These are phyloP conservation scores for Lithophane leautieri DNA, from an alignment of 2,888 invertebrate genomes.

Conservation along the genomic window DNA sequence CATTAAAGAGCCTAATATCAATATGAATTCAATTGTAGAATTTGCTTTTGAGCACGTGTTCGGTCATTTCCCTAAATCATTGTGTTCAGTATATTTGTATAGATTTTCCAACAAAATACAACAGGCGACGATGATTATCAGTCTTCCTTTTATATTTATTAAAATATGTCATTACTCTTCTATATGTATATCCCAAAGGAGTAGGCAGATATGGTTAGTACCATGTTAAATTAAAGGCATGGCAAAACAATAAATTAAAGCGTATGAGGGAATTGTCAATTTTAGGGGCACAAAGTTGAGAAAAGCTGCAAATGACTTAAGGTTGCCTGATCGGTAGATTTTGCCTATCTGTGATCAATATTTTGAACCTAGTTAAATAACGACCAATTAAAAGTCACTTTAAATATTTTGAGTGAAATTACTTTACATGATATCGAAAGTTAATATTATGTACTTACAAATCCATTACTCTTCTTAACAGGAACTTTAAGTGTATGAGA, in stretches of 20 bases:
- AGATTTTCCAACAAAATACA: background rate
- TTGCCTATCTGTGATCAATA: background rate
- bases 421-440: background rate
- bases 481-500: slow-evolving; percentile 46
- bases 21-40: background rate
- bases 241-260: background rate
- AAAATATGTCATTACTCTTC: no score
- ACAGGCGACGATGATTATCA: no score
- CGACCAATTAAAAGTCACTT: background rate
- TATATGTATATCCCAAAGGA: background rate
- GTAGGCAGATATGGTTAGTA: background rate
- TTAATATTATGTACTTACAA: slow-evolving; percentile 61
- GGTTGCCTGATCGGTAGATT: background rate
- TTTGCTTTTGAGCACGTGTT: no score
- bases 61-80: no score
- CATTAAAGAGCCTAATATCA: background rate
- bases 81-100: no score
- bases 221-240: no score
- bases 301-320: background rate
- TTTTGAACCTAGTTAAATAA: background rate
- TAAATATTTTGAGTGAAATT: background rate
- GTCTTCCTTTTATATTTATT: no score
- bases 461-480: slow-evolving; percentile 51
- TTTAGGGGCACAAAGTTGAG: background rate
- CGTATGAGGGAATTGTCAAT: background rate